Percentiles rank a stretch among this genome's conserved stretches.
These are phyloP conservation scores for Eclectus roratus DNA, from an alignment of 2,113 vertebrate genomes.

Conservation along the genomic window DNA sequence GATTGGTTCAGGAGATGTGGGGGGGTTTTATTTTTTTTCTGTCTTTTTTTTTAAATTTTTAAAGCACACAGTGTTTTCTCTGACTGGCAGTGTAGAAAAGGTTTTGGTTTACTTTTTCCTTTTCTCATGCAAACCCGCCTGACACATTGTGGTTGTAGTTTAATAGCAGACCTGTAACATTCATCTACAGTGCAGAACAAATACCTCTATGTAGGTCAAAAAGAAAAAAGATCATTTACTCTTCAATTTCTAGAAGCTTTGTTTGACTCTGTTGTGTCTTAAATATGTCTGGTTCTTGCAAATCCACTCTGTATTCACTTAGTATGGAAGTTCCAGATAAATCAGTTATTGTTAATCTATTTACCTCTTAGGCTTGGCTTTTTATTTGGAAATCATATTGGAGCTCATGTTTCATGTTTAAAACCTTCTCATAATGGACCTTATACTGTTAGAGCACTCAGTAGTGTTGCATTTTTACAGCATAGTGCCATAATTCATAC, in stretches of 20 bases:
- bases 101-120: neutral
- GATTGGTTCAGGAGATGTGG: neutral
- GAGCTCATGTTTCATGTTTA: neutral
- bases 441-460: constrained; percentile 22
- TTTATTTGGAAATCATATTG: neutral
- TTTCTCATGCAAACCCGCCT: neutral
- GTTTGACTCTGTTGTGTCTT: neutral
- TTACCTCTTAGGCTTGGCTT: neutral
- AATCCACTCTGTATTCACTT: neutral
- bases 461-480: constrained; percentile 44
- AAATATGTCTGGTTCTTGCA: neutral
- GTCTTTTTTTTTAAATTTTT: neutral
- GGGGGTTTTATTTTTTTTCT: neutral
- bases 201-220: neutral
- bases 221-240: neutral
- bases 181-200: neutral
- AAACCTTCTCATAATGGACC: neutral
- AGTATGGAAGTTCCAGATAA: neutral
- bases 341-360: neutral
- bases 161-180: neutral
- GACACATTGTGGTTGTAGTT: neutral
- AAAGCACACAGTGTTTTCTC: neutral
- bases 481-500: constrained; percentile 19
- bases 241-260: neutral
- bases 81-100: neutral